phyloP scores from a whole-genome alignment of 2,113 vertebrate genomes.

The Castor canadensis region DNA sequence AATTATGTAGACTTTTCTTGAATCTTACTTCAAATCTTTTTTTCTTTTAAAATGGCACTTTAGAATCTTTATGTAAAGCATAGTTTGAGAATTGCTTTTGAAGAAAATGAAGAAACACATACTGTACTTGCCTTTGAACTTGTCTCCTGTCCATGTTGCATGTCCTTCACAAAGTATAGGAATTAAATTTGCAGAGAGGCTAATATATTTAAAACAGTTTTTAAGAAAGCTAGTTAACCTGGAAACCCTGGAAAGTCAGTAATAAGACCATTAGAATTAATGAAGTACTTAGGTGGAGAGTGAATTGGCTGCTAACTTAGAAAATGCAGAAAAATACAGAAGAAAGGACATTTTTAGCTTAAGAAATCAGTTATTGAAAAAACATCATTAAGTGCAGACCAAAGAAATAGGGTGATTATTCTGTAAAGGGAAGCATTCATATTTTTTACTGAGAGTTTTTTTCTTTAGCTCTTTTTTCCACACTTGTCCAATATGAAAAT shows the following conservation, averaged over 20 bases:
- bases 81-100: not conserved
- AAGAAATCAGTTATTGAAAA: not conserved
- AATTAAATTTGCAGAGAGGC: not conserved
- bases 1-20: too few relatives aligned
- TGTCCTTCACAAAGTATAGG: not conserved
- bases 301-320: not conserved
- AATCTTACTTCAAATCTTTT: too few relatives aligned
- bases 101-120: not conserved
- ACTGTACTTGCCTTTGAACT: not conserved
- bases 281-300: not conserved
- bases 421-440: not conserved
- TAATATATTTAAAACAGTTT: not conserved
- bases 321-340: not conserved
- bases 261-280: not conserved
- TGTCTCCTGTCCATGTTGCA: too few relatives aligned
- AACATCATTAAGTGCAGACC: not conserved
- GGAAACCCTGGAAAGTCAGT: not conserved
- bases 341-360: not conserved
- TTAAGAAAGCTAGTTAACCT: not conserved
- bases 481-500: not conserved
- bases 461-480: not conserved
- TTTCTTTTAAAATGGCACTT: not conserved
- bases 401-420: not conserved
- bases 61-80: not conserved
- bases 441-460: not conserved